Evolutionary conservation across 2,113 vertebrate species (phyloP).

Genomic region (Peromyscus californicus): DNA sequence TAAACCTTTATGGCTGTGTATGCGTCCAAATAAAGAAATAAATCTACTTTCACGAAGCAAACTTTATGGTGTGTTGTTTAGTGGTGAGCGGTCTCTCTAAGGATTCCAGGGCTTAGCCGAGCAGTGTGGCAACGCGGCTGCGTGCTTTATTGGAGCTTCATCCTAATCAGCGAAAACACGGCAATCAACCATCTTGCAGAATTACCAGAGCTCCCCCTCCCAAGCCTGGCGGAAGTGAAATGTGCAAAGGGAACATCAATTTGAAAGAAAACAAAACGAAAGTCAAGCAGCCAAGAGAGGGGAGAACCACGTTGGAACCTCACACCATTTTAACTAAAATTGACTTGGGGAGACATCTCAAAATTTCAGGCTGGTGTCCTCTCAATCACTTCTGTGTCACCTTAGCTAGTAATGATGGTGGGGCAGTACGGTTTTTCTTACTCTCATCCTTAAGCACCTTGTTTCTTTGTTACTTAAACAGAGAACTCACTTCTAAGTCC

Average conservation of each 20-base stretch:
- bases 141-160: constrained; percentile 4
- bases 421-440: not conserved
- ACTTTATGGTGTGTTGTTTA: constrained; percentile 74
- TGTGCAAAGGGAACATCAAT: constrained; percentile 50
- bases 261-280: constrained; percentile 65
- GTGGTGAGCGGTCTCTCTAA: constrained; percentile 56
- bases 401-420: not conserved
- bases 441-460: not conserved
- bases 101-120: constrained; percentile 66
- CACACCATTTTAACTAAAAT: constrained; percentile 45
- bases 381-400: not conserved
- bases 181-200: constrained; percentile 68
- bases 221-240: constrained; percentile 59
- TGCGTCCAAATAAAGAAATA: constrained; percentile 80
- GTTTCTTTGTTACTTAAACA: constrained; percentile 3
- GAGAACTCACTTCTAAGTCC: not conserved
- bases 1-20: constrained; percentile 78
- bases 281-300: not conserved
- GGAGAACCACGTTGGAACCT: not conserved
- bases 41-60: constrained; percentile 76
- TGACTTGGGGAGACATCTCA: not conserved
- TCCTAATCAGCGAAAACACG: constrained; percentile 54
- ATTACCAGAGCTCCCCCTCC: constrained; percentile 19
- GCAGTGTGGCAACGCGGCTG: not conserved
- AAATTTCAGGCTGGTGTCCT: constrained; percentile 9